Percentiles rank a stretch among this genome's conserved stretches.
Evolutionary conservation across 2,888 invertebrate species (phyloP).

Genomic region (Polyploca ridens): DNA sequence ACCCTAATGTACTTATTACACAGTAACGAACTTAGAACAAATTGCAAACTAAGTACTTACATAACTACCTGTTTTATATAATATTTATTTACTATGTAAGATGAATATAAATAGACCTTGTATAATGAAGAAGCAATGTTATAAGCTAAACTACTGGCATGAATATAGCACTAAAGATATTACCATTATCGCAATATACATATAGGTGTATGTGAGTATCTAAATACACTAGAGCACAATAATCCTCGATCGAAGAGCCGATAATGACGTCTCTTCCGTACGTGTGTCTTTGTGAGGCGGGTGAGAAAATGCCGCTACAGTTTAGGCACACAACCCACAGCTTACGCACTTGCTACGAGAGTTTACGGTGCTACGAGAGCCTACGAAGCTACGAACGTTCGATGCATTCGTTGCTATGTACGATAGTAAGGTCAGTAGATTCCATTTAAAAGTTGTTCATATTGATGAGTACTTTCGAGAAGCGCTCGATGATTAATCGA

Average conservation of each 20-base stretch:
- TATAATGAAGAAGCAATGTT: not conserved
- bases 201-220: conserved; percentile 32
- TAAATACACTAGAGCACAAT: conserved; percentile 54
- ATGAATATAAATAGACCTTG: not conserved
- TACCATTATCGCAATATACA: conserved; percentile 10
- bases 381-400: conserved; percentile 14
- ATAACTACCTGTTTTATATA: conserved; percentile 20
- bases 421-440: too few relatives aligned
- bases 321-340: conserved; percentile 36
- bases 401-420: not conserved
- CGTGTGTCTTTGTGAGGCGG: conserved; percentile 59
- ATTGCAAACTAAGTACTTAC: too few relatives aligned
- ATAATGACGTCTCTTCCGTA: conserved; percentile 60
- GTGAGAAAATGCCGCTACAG: conserved; percentile 34
- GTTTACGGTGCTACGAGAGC: conserved; percentile 9
- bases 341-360: conserved; percentile 13
- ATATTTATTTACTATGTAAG: not conserved
- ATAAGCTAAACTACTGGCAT: not conserved
- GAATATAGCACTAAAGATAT: not conserved
- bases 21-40: too few relatives aligned
- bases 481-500: too few relatives aligned
- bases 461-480: too few relatives aligned
- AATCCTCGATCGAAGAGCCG: conserved; percentile 57
- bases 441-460: too few relatives aligned
- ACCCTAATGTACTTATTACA: conserved; percentile 33